These are phyloP conservation scores for Amblyteles armatorius DNA, from an alignment of 2,888 invertebrate genomes.

Conservation along the genomic window DNA sequence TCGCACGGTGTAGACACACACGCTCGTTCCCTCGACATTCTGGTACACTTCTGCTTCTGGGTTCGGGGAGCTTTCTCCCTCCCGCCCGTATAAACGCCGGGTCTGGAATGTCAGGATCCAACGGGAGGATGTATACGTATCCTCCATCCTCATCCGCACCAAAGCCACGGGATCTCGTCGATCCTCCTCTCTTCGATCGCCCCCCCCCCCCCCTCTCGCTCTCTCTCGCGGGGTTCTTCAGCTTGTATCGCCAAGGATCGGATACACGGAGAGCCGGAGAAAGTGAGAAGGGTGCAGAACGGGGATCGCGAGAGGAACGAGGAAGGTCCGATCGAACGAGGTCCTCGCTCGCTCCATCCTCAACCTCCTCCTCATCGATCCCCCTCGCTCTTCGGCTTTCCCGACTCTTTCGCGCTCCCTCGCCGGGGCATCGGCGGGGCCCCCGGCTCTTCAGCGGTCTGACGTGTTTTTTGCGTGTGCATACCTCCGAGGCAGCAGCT, in stretches of 20 bases:
- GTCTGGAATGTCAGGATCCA: constrained; percentile 66
- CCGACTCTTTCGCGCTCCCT: constrained; percentile 67
- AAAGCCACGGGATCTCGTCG: constrained; percentile 54
- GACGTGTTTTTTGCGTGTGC: constrained; percentile 85
- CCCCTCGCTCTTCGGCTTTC: constrained; percentile 64
- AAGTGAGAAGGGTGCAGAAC: constrained; percentile 10
- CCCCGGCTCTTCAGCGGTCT: constrained; percentile 82
- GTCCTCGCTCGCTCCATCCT: constrained; percentile 64
- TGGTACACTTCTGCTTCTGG: constrained; percentile 49
- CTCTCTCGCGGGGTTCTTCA: constrained; percentile 3
- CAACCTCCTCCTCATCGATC: constrained; percentile 67
- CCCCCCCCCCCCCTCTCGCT: constrained; percentile 15
- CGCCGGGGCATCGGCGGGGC: constrained; percentile 59
- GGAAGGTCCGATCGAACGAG: constrained; percentile 48
- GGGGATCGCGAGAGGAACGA: constrained; percentile 14
- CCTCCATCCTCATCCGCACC: constrained; percentile 52
- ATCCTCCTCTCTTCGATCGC: constrained; percentile 65
- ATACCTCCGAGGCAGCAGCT: constrained; percentile 83
- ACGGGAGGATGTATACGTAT: constrained; percentile 49
- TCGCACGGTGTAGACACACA: neutral
- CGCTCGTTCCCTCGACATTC: constrained; percentile 36
- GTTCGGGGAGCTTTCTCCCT: constrained; percentile 59
- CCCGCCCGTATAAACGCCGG: constrained; percentile 40
- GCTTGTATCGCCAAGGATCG: constrained; percentile 39
- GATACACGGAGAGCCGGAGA: constrained; percentile 62